Conservation (phyloP, 2,113 vertebrate species). For the Lathamus discolor region DNA sequence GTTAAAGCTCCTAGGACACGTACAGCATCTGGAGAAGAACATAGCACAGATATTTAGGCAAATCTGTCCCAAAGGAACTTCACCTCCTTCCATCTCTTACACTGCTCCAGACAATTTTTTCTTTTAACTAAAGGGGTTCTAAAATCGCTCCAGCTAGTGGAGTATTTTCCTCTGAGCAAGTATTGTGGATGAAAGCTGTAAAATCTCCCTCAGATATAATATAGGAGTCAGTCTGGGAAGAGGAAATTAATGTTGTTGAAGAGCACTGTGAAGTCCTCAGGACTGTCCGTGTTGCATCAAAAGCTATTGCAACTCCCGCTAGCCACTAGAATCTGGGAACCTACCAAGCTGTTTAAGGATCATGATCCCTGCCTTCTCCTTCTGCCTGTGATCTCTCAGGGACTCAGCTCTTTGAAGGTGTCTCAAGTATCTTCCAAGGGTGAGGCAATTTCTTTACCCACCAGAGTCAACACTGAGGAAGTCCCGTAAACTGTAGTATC, state of each 20-base stretch:
- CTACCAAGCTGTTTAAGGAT: not conserved
- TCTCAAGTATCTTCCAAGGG: rapidly evolving
- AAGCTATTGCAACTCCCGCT: rapidly evolving
- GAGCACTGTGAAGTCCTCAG: not conserved
- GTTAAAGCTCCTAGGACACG: not conserved
- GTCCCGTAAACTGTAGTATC: not conserved
- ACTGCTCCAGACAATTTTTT: not conserved
- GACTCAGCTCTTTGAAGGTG: not conserved
- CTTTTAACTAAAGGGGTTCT: not conserved
- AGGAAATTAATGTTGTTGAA: not conserved
- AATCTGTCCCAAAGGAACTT: not conserved
- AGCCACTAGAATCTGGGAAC: not conserved
- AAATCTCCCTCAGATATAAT: not conserved
- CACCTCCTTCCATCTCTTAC: not conserved
- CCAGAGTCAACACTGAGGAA: not conserved
- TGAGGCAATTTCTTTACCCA: not conserved
- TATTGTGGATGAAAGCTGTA: not conserved
- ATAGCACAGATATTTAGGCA: not conserved
- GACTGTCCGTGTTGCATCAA: not conserved
- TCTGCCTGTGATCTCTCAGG: not conserved
- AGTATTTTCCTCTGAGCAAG: not conserved
- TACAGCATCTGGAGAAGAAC: not conserved
- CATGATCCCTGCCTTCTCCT: not conserved
- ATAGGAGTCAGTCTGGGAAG: not conserved
- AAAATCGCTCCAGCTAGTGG: not conserved